phyloP scores from a whole-genome alignment of 1,140 invertebrate genomes.

The Platyscapa corneri region DNA sequence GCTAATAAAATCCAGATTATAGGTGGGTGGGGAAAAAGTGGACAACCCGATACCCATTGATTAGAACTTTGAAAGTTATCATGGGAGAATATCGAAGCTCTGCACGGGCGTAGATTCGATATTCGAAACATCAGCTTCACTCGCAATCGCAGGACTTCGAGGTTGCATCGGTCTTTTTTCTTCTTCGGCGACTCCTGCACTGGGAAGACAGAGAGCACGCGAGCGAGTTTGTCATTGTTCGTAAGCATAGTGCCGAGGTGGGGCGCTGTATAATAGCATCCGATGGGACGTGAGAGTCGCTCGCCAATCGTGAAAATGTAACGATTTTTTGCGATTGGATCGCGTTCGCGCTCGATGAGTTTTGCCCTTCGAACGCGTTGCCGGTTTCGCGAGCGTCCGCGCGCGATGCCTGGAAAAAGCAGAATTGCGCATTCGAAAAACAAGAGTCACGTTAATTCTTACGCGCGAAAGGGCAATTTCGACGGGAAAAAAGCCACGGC shows the following conservation, averaged over 20 bases:
- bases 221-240: slow-evolving; percentile 35
- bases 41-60: no score
- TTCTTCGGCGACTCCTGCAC: slow-evolving; percentile 20
- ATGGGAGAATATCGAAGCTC: slow-evolving; percentile 15
- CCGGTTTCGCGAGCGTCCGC: no score
- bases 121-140: slow-evolving; percentile 19
- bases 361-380: neutral
- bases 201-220: neutral
- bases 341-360: neutral
- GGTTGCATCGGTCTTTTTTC: slow-evolving; percentile 39
- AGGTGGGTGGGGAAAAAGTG: no score
- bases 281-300: slow-evolving; percentile 26
- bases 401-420: no score
- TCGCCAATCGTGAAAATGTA: neutral
- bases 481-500: no score
- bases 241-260: slow-evolving; percentile 19
- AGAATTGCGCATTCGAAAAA: no score
- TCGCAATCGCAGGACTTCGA: slow-evolving; percentile 28
- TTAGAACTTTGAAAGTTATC: no score
- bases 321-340: neutral
- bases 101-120: neutral
- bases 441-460: no score
- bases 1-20: no score
- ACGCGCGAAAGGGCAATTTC: neutral
- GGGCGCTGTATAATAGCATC: slow-evolving; percentile 21